These are phyloP conservation scores for Zoanthus solanderi DNA, from an alignment of 92 coral and sea anemone genomes.

Conservation along the genomic window DNA sequence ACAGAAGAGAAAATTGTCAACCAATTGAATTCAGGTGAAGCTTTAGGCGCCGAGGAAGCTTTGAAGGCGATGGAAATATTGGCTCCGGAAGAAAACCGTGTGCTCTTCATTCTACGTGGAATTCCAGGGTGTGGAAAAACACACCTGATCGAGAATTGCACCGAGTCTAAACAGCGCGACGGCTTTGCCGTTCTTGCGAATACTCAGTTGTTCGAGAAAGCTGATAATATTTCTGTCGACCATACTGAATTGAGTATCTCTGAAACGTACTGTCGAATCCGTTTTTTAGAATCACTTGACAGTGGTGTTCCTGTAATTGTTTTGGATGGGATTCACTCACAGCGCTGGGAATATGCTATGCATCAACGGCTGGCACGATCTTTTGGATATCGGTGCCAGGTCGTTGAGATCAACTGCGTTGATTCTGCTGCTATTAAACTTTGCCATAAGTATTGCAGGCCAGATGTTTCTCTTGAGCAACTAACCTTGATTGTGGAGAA, in stretches of 20 bases:
- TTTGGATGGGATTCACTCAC: conserved; percentile 75
- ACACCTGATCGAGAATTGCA: conserved; percentile 68
- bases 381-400: conserved; percentile 70
- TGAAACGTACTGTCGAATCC: conserved; percentile 78
- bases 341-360: conserved; percentile 74
- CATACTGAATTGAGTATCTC: conserved; percentile 79
- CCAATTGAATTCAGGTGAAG: conserved; percentile 20
- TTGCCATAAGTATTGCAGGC: conserved; percentile 56
- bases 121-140: conserved; percentile 88
- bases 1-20: conserved; percentile 41
- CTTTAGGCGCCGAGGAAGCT: conserved; percentile 38
- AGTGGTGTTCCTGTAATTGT: conserved; percentile 64
- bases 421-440: conserved; percentile 57
- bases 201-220: conserved; percentile 79
- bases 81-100: conserved; percentile 38
- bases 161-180: conserved; percentile 51
- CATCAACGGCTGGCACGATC: conserved; percentile 66
- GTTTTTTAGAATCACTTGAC: conserved; percentile 71
- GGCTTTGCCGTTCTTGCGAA: conserved; percentile 64
- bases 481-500: conserved; percentile 55
- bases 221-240: conserved; percentile 62
- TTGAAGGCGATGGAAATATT: conserved; percentile 14
- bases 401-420: conserved; percentile 68
- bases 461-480: conserved; percentile 56
- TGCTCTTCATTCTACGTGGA: conserved; percentile 79